phyloP scores from a whole-genome alignment of 2,113 vertebrate species.

The Casuarius casuarius region DNA sequence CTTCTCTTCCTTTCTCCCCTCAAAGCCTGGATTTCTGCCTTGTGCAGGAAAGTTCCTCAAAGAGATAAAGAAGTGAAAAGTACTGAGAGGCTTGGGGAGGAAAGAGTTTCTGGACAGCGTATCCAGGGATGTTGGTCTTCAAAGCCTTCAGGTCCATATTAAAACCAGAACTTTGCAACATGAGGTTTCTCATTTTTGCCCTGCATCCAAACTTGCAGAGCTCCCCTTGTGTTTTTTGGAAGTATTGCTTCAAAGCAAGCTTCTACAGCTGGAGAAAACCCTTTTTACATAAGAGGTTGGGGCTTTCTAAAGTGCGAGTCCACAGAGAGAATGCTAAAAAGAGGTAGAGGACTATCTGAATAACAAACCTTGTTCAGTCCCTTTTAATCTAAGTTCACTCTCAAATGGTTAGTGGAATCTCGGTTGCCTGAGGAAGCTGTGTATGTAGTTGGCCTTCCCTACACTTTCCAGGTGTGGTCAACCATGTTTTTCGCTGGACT shows the following conservation, averaged over 20 bases:
- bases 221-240: neutral
- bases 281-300: neutral
- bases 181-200: neutral
- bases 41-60: neutral
- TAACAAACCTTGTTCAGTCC: neutral
- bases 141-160: neutral
- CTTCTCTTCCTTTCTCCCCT: neutral
- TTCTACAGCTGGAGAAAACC: neutral
- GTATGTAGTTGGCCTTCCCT: neutral
- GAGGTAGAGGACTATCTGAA: neutral
- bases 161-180: neutral
- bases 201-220: neutral
- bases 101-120: neutral
- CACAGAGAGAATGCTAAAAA: neutral
- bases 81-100: neutral
- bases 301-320: neutral
- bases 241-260: neutral
- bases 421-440: neutral
- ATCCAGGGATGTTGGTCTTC: neutral
- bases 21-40: neutral
- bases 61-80: neutral
- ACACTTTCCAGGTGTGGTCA: neutral
- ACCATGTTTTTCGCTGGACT: fast-evolving
- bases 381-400: neutral
- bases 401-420: neutral